Percentiles rank a stretch among this genome's conserved stretches.
These are phyloP conservation scores for Drosophila auraria DNA, from an alignment of 1,140 invertebrate genomes.

Conservation along the genomic window DNA sequence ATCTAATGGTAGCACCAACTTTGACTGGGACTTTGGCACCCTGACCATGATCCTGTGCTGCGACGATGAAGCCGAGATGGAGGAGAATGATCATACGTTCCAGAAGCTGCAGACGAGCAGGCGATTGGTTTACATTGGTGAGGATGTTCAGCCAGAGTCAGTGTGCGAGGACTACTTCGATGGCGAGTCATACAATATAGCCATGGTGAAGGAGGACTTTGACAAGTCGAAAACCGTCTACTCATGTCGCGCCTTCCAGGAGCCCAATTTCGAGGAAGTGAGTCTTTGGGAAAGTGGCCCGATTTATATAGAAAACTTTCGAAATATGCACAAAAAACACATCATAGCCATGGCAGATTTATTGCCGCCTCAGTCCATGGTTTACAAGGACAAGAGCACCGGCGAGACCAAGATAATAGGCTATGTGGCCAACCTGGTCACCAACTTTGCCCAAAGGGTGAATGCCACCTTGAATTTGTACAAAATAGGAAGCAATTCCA, in stretches of 20 bases:
- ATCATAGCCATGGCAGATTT: conserved; percentile 41
- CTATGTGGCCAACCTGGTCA: conserved; percentile 47
- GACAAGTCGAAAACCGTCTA: not conserved
- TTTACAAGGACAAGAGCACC: conserved; percentile 15
- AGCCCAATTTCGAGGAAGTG: conserved; percentile 13
- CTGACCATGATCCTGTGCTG: conserved; percentile 47
- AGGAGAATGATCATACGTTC: conserved; percentile 4
- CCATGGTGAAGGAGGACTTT: conserved; percentile 33
- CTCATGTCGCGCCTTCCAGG: conserved; percentile 39
- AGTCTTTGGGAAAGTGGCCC: not conserved
- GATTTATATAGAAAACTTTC: conserved; percentile 54
- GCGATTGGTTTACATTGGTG: conserved; percentile 21
- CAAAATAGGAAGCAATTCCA: no score
- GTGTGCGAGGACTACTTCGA: conserved; percentile 30
- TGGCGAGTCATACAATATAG: conserved; percentile 56
- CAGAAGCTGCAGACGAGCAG: conserved; percentile 35
- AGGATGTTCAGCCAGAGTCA: not conserved
- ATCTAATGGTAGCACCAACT: conserved; percentile 20
- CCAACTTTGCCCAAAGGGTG: conserved; percentile 41
- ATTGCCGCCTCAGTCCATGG: conserved; percentile 52
- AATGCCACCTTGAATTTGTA: conserved; percentile 53
- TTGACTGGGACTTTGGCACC: conserved; percentile 50
- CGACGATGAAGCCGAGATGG: conserved; percentile 8
- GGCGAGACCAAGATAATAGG: conserved; percentile 38
- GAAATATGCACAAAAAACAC: conserved; percentile 28